These are phyloP conservation scores for Phymanthus crucifer DNA, from an alignment of 92 coral and sea anemone genomes.

Conservation along the genomic window DNA sequence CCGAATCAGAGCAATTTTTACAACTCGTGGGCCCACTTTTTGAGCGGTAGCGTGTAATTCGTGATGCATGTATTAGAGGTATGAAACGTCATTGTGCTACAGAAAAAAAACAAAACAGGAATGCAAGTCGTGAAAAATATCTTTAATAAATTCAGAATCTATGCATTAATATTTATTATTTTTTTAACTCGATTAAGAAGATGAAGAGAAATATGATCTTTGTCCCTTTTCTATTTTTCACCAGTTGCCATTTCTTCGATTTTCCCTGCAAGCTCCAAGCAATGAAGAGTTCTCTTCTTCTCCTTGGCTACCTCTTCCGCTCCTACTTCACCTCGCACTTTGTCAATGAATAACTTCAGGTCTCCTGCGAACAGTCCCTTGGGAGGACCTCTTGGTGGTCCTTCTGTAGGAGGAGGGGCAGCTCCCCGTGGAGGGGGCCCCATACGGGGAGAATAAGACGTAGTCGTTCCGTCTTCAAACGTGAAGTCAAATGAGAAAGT, in stretches of 20 bases:
- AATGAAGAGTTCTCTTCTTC: conserved; percentile 53
- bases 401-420: conserved; percentile 11
- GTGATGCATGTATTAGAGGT: too few species aligned
- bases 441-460: conserved; percentile 40
- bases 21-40: too few species aligned
- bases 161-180: too few species aligned
- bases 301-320: conserved; percentile 62
- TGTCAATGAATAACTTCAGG: conserved; percentile 54
- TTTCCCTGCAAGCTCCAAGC: conserved; percentile 72
- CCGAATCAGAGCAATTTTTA: too few species aligned
- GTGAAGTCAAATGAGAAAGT: conserved; percentile 51
- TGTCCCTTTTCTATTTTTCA: background rate
- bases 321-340: conserved; percentile 60
- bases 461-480: conserved; percentile 71
- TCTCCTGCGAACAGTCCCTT: conserved; percentile 77
- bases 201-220: background rate
- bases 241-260: conserved; percentile 54
- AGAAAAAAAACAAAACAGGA: too few species aligned
- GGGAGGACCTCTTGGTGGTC: conserved; percentile 47
- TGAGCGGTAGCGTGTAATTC: too few species aligned
- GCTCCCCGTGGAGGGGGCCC: conserved; percentile 34
- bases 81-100: too few species aligned
- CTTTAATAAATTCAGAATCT: background rate
- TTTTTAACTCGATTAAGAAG: too few species aligned
- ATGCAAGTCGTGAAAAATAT: background rate